Evolutionary conservation across 1,140 invertebrate genomes (phyloP), one percentile per base, ranked within the genome.

Genomic region (Platorchestia sp.): DNA sequence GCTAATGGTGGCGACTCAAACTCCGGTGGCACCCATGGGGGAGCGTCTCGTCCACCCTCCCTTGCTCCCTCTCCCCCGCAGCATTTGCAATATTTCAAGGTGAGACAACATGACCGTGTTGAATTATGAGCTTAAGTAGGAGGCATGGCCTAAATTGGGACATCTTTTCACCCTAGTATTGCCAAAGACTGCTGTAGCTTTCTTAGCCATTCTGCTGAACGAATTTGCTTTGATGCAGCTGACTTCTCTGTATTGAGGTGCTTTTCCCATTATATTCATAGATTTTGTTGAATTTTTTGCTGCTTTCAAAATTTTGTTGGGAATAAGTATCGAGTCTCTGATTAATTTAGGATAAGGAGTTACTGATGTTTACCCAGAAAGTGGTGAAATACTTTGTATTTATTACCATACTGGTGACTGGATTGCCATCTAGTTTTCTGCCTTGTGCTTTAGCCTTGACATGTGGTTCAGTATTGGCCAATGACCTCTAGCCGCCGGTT

Each of bases 81-180:
- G 43, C 91, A 93, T 45, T 44, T 93, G 91, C 91, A 93, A 45
- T 93, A 93, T 93, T 93, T 93, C 45, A 93, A 93, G 91, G 91
- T 93, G 45, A 93, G 91, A 47, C 91, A 6, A 36, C 59, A 36
- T 36, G 14, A 36, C 3, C 59, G 1, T 27, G 27, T 27, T 75
- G 27, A 75, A 75, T 10, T 75, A 27, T 75, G 27, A 1, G 27
- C 59, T 3, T 36, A 75, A 10, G 1, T 19, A 75, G 27, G n/a
- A n/a, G 3, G 59, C 7, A 75, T 75, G 27, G 10, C 27, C 36
- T 36, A 75, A 75, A n/a, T n/a, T n/a, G n/a, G n/a, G n/a, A n/a
- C n/a, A n/a, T n/a, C n/a, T n/a, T n/a, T n/a, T n/a, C n/a, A 19
- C 47, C 19, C 6, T 7, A 51, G 47, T 19, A 51, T 51, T 19